phyloP scores from a whole-genome alignment of 2,113 vertebrate species.

The Spizaetus ornatus region DNA sequence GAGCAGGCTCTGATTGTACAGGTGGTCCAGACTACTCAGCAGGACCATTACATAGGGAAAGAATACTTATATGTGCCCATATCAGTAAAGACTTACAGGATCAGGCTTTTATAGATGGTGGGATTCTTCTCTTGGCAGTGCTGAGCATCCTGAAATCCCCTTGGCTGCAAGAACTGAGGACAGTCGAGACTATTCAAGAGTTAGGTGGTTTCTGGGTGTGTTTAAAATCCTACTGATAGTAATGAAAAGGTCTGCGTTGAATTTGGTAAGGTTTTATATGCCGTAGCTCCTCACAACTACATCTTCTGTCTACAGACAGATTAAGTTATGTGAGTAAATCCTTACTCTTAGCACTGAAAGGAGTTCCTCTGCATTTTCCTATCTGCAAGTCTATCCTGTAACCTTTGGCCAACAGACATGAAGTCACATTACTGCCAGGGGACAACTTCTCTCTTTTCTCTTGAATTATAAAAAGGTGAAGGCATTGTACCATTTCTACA shows the following conservation, averaged over 20 bases:
- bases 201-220: neutral
- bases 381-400: neutral
- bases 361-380: neutral
- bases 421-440: neutral
- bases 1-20: neutral
- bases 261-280: neutral
- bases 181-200: neutral
- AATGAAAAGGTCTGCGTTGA: neutral
- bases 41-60: neutral
- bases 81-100: neutral
- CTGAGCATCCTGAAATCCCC: neutral
- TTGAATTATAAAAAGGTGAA: neutral
- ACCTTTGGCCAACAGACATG: neutral
- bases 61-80: fast-evolving
- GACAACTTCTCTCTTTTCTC: neutral
- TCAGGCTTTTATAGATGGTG: neutral
- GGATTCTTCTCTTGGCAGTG: neutral
- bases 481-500: neutral
- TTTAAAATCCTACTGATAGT: neutral
- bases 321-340: neutral
- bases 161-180: neutral
- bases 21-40: neutral
- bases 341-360: neutral
- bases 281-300: neutral
- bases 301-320: neutral